These are phyloP conservation scores for Ceratina calcarata DNA, from an alignment of 1,140 invertebrate species.

Conservation along the genomic window DNA sequence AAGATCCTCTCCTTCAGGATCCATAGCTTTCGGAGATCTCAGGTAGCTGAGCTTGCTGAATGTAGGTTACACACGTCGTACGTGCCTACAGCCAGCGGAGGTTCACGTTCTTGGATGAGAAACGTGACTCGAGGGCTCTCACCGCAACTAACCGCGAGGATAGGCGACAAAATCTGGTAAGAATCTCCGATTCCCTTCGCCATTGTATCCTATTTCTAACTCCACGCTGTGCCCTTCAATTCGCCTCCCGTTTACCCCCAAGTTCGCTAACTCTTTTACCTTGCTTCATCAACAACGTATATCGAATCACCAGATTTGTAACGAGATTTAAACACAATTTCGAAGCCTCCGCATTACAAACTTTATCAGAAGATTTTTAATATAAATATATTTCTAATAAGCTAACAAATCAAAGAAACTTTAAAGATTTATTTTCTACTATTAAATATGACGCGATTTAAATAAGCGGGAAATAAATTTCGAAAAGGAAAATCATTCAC, in stretches of 20 bases:
- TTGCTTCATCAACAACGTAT: not conserved
- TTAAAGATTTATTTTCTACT: too few relatives aligned
- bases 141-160: constrained; percentile 22
- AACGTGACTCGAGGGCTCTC: constrained; percentile 53
- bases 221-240: constrained; percentile 3
- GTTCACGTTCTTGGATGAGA: constrained; percentile 50
- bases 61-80: constrained; percentile 52
- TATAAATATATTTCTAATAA: too few relatives aligned
- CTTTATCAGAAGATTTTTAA: too few relatives aligned
- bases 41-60: constrained; percentile 14
- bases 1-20: constrained; percentile 3
- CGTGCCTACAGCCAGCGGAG: constrained; percentile 49
- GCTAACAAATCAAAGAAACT: too few relatives aligned
- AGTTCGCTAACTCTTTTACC: too few relatives aligned
- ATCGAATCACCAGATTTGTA: not conserved
- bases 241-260: not conserved
- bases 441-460: constrained; percentile 6
- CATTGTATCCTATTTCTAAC: constrained; percentile 19
- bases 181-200: constrained; percentile 16
- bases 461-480: constrained; percentile 27
- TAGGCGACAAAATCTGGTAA: constrained; percentile 39
- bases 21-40: constrained; percentile 3
- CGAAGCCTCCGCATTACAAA: too few relatives aligned
- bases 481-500: constrained; percentile 3
- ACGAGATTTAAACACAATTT: too few relatives aligned